These are phyloP conservation scores for Notothenia rossii DNA, from an alignment of 2,113 vertebrate species.

Conservation along the genomic window DNA sequence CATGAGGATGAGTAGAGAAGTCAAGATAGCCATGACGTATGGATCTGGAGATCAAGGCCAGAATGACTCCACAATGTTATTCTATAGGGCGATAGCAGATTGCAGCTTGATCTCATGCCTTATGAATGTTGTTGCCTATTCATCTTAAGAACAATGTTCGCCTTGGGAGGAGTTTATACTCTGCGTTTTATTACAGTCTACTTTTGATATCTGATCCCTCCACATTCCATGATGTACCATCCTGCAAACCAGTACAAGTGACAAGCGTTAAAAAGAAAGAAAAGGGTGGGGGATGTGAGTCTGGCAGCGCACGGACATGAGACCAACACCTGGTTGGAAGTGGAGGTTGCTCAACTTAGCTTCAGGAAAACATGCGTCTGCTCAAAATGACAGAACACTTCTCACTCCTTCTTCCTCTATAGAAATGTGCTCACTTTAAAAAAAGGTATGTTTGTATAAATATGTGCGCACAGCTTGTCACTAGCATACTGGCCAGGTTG, in stretches of 20 bases:
- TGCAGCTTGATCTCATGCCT: conserved; percentile 54
- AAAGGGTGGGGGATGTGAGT: conserved; percentile 8
- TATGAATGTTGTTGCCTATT: conserved; percentile 41
- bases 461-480: conserved; percentile 67
- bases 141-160: conserved; percentile 32
- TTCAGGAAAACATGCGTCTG: conserved; percentile 57
- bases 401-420: conserved; percentile 26
- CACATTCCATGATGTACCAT: conserved; percentile 41
- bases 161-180: conserved; percentile 30
- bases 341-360: conserved; percentile 22
- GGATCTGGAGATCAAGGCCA: conserved; percentile 57
- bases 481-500: conserved; percentile 69
- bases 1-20: conserved; percentile 36
- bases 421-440: conserved; percentile 42
- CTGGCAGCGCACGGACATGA: background rate
- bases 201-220: conserved; percentile 57
- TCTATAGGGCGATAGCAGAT: conserved; percentile 28
- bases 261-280: conserved; percentile 12
- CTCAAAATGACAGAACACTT: conserved; percentile 59
- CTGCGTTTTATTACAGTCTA: conserved; percentile 40
- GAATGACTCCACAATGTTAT: conserved; percentile 46
- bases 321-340: conserved; percentile 23
- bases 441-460: conserved; percentile 67
- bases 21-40: conserved; percentile 57
- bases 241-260: background rate